These are phyloP conservation scores for Hololepta plana DNA, from an alignment of 2,888 invertebrate genomes.

Conservation along the genomic window DNA sequence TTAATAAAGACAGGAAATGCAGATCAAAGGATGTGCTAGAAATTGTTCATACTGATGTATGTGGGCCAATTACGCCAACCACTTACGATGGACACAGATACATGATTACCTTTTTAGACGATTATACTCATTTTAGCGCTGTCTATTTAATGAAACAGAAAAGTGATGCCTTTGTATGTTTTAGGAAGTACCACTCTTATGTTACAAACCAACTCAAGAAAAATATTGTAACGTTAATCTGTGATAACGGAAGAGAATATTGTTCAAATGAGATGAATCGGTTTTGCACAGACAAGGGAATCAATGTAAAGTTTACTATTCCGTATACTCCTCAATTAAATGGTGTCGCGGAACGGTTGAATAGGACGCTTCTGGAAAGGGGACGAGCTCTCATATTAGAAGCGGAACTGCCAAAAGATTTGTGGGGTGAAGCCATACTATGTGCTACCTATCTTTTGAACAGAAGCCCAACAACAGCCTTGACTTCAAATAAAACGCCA, in stretches of 20 bases:
- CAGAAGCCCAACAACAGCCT: no score
- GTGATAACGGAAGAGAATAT: conserved; percentile 10
- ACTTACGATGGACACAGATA: conserved; percentile 7
- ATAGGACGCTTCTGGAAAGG: conserved; percentile 8
- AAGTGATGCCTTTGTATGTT: conserved; percentile 7
- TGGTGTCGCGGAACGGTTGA: conserved; percentile 8
- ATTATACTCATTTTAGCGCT: conserved; percentile 6
- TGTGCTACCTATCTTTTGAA: conserved; percentile 14
- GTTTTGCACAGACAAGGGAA: conserved; percentile 7
- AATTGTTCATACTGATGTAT: conserved; percentile 7
- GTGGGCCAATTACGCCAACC: conserved; percentile 8
- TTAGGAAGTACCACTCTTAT: conserved; percentile 6
- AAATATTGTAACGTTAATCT: conserved; percentile 5
- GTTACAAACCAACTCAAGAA: conserved; percentile 2
- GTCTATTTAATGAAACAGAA: conserved; percentile 7
- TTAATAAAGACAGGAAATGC: conserved; percentile 3
- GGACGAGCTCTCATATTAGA: conserved; percentile 8
- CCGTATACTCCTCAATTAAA: conserved; percentile 9
- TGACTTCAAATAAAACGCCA: neutral
- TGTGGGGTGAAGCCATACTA: conserved; percentile 20
- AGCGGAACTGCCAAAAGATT: conserved; percentile 14
- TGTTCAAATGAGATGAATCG: conserved; percentile 7
- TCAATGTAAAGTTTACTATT: neutral
- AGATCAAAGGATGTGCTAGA: conserved; percentile 6
- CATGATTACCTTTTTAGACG: conserved; percentile 9